These are phyloP conservation scores for Drosophila navojoa DNA, from an alignment of 1,140 invertebrate genomes.

Conservation along the genomic window DNA sequence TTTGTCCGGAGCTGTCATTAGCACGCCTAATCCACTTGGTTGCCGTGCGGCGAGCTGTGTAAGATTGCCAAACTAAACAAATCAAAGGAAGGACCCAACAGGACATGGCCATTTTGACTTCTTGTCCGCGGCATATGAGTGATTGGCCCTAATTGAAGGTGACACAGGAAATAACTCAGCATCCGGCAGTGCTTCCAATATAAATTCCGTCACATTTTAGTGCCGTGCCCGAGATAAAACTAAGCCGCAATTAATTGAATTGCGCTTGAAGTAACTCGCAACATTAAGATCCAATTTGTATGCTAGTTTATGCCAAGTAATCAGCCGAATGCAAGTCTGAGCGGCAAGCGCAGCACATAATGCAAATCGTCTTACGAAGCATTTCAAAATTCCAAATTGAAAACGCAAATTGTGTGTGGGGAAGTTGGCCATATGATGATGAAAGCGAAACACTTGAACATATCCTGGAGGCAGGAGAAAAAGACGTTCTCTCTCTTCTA, in stretches of 20 bases:
- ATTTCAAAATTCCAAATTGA: not conserved
- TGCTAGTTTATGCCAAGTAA: constrained; percentile 12
- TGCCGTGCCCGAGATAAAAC: not conserved
- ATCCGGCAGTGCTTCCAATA: not conserved
- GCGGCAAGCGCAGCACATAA: not conserved
- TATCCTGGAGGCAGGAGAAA: too few species aligned
- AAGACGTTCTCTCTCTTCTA: too few species aligned
- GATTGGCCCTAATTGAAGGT: constrained; percentile 56
- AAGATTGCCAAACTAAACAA: constrained; percentile 54
- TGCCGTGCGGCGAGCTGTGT: constrained; percentile 29
- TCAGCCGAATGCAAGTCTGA: constrained; percentile 6
- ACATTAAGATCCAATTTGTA: constrained; percentile 32
- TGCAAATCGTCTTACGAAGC: not conserved
- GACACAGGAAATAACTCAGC: constrained; percentile 10
- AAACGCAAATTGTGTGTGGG: constrained; percentile 8
- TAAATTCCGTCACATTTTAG: not conserved
- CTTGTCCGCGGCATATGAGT: constrained; percentile 12
- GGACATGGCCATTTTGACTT: constrained; percentile 47
- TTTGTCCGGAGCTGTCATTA: constrained; percentile 65
- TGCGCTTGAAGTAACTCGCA: not conserved
- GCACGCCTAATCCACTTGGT: constrained; percentile 71
- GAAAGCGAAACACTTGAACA: too few species aligned
- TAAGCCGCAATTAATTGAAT: constrained; percentile 14
- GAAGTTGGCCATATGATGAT: constrained; percentile 5
- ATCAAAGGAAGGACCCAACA: constrained; percentile 31